A percentile compares a stretch with the other conserved stretches of the same genome.
These are phyloP conservation scores for Macrobrachium nipponense DNA, from an alignment of 1,140 invertebrate species.

Conservation along the genomic window DNA sequence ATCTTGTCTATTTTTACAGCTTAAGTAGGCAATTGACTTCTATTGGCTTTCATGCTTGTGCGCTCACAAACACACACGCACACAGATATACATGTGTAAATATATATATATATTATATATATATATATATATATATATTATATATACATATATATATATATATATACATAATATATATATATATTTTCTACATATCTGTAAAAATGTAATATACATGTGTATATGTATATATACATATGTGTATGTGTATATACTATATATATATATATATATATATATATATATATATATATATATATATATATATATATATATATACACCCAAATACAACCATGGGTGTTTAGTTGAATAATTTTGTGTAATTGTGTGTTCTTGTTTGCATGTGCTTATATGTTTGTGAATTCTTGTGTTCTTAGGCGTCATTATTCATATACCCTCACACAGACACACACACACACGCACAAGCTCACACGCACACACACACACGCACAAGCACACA, in stretches of 20 bases:
- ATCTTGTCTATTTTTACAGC: too few species aligned
- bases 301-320: constrained; percentile 12
- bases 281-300: constrained; percentile 22
- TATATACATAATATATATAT: constrained; percentile 8
- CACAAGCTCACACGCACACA: too few species aligned
- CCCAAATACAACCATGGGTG: neutral
- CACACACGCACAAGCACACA: too few species aligned
- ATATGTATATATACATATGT: constrained; percentile 4
- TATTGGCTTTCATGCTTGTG: neutral
- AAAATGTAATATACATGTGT: constrained; percentile 13
- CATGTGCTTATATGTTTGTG: neutral
- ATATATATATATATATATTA: constrained; percentile 19
- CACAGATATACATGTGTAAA: neutral
- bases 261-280: constrained; percentile 15
- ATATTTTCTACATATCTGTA: too few species aligned
- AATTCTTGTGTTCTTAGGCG: too few species aligned
- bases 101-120: neutral
- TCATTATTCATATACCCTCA: too few species aligned
- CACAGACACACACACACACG: too few species aligned
- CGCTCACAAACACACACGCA: neutral
- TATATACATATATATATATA: constrained; percentile 15
- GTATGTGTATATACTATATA: neutral
- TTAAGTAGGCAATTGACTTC: neutral
- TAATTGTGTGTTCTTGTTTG: constrained; percentile 6
- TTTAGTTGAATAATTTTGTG: neutral